A percentile compares a stretch with the other conserved stretches of the same genome.
phyloP scores from a whole-genome alignment of 2,888 invertebrate species.

The Tribolium freemani region DNA sequence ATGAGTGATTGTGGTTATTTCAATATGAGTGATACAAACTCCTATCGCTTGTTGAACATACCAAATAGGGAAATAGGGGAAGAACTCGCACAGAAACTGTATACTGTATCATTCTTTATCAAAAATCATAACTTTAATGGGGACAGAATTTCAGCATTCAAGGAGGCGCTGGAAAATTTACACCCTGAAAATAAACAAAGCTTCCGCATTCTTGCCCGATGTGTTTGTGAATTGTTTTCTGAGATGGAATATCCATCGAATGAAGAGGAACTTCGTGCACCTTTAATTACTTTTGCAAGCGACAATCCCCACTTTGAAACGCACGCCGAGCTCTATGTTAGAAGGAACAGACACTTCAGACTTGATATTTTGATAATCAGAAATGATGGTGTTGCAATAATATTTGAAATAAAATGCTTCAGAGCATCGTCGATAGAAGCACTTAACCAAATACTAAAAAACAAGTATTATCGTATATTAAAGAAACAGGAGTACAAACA shows the following conservation, averaged over 20 bases:
- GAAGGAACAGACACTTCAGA: constrained; percentile 1
- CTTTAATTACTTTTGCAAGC: constrained; percentile 1
- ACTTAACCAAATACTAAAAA: background rate
- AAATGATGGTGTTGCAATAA: constrained; percentile 1
- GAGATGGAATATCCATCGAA: constrained; percentile 1
- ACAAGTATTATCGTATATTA: background rate
- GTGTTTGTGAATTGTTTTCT: background rate
- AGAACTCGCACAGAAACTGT: constrained; percentile 3
- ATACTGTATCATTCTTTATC: constrained; percentile 5
- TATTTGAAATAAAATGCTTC: background rate
- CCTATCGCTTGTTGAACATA: background rate
- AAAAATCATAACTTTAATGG: background rate
- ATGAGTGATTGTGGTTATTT: constrained; percentile 6
- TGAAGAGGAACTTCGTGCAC: constrained; percentile 5
- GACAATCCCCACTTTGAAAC: constrained; percentile 1
- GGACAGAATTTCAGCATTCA: constrained; percentile 4
- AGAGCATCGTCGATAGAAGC: background rate
- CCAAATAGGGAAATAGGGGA: background rate
- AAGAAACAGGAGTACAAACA: background rate
- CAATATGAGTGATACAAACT: constrained; percentile 2
- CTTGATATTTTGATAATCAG: constrained; percentile 5
- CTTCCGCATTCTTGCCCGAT: background rate
- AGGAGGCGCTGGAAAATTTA: background rate
- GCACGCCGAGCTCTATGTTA: background rate
- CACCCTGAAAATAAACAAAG: background rate